Base-by-base conservation (phyloP, 2,888 invertebrate species). In the Dynastes hyllus region DNA sequence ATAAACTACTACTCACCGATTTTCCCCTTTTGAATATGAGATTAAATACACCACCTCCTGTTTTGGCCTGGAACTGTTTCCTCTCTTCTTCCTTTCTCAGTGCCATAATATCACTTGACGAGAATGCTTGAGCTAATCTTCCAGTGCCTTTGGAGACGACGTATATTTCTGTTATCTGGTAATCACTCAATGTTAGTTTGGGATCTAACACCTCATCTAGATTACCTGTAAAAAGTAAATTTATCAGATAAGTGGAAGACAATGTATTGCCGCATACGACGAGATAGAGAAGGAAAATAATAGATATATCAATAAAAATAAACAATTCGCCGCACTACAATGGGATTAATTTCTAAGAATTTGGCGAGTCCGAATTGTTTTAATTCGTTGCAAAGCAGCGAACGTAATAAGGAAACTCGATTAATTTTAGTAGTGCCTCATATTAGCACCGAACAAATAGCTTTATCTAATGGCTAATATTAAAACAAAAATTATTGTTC, bases 141-240 rank as follows among this genome's bases (percentile, higher is more conserved):
- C 89, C 88, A 1, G 91, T 89, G 50, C 91, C 91, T 82, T 90
- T 91, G 6, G 90, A 89, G 63, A 92, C 92, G 37, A 93, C 88
- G 80, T 91, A 91, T 66, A 94, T 91, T 87, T 94, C 93, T 80
- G 92, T 92, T 66, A 93, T 90, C 81, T 92, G 91, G 85, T 93
- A 93, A 86, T 93, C 93, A 76, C 91, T 91, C 65, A 94, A 87
- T 0, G 92, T 91, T 82, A 91, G 86, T 81, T 91, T 90, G 55
- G 92, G 90, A 82, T 92, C 91, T 84, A 94, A 87, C 16, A 90
- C 90, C 85, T 93, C 91, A 83, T 92, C 92, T 80, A 93, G 88
- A 86, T 92, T 92, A 22, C 90, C 92, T 92, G 86, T 29, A 87
- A 87, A 81, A 77, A 77, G 77, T 27, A 51, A 69, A 58, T 58